These are phyloP conservation scores for Liasis olivaceus DNA, from an alignment of 2,797 vertebrate genomes.

Conservation along the genomic window DNA sequence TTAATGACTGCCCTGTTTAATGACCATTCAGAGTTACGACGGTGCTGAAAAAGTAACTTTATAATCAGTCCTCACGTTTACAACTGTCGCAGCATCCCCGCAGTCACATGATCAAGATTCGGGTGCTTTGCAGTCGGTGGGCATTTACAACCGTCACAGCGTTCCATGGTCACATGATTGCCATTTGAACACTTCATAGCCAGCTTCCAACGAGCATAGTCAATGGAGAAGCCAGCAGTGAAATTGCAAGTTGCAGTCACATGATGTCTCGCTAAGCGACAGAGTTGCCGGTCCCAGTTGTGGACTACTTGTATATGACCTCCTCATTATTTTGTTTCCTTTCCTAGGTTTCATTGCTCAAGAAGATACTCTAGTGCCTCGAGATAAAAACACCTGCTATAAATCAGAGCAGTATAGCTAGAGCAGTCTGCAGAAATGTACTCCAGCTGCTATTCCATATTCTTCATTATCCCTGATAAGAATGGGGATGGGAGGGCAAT, in stretches of 20 bases:
- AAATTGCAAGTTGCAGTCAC: neutral
- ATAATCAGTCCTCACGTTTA: neutral
- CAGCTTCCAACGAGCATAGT: neutral
- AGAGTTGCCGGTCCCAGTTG: neutral
- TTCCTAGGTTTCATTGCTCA: too few species aligned
- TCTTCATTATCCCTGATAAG: neutral
- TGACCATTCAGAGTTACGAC: neutral
- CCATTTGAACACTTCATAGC: neutral
- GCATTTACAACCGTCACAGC: neutral
- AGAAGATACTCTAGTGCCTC: too few species aligned
- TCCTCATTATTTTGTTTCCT: too few species aligned
- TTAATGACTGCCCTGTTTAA: neutral
- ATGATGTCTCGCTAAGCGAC: neutral
- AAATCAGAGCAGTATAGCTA: too few species aligned
- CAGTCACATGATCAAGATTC: neutral
- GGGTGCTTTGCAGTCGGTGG: neutral
- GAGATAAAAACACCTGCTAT: too few species aligned
- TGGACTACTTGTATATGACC: too few species aligned
- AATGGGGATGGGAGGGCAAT: neutral
- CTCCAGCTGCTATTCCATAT: neutral
- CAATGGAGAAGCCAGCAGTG: neutral
- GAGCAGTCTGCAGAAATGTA: neutral
- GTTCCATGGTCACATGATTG: neutral
- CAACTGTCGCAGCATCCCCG: neutral
- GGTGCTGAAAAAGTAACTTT: neutral